Evolutionary conservation across 2,888 invertebrate species (phyloP), one percentile per base, ranked within the genome.

Genomic region (Limnephilus auricula): DNA sequence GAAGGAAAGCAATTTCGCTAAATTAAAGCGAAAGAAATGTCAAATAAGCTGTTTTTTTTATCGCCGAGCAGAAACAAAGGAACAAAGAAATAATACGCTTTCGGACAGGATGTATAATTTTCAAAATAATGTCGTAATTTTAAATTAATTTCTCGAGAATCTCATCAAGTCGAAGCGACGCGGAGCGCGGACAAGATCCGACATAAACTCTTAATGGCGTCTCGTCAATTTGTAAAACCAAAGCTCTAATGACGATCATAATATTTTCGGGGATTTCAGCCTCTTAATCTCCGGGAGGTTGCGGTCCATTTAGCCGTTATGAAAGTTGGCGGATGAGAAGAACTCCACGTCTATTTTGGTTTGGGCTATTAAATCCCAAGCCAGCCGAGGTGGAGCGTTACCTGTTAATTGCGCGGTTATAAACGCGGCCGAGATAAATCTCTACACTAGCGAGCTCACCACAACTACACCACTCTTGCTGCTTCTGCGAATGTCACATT

Each of bases 351-450:
- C 89, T 91, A 91, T 91, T 91, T 91, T 65, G 65, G 91, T 88
- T 88, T 65, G 65, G n/a, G 88, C 91, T 91, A 86, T 85, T 82
- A 91, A 91, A 90, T 79, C 85, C 82, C 80, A 80, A 80, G 37
- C 79, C 91, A 78, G 30, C 91, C 90, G 90, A 79, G 84, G 91
- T 31, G 82, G 83, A 91, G 90, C 91, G 90, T 92, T 91, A 92
- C 91, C 92, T 91, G 91, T 90, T 92, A 92, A 92, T 92, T 91
- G 92, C 89, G 89, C 91, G 79, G 80, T 37, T 79, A 79, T 89
- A 89, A 89, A 89, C 82, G 80, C 88, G 85, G 84, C 78, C 90
- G 90, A 92, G 91, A 92, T 92, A 90, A 92, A 92, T 65, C 65
- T 65, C 65, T 65, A 65, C 65, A 65, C 65, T n/a, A 25, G 25